Conservation (phyloP, 2,113 vertebrate genomes). For the Heptranchias perlo region DNA sequence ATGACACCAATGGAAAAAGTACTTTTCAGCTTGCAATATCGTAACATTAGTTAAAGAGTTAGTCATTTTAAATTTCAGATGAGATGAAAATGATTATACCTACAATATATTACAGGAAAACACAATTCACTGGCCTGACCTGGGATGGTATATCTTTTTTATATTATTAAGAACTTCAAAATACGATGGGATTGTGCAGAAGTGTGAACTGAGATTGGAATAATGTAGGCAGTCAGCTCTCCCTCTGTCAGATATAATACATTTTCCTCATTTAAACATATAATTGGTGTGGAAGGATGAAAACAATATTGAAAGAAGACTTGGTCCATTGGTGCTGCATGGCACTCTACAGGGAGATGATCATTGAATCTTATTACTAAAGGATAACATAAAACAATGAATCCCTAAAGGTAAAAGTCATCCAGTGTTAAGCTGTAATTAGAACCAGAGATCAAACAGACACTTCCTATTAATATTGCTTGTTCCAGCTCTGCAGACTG, state of each 20-base stretch:
- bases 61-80: neutral
- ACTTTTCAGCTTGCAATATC: neutral
- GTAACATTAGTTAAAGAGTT: neutral
- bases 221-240: neutral
- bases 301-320: neutral
- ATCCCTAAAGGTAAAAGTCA: neutral
- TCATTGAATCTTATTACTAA: neutral
- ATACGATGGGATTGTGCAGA: neutral
- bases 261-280: neutral
- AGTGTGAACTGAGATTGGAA: neutral
- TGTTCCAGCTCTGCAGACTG: neutral
- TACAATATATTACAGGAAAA: neutral
- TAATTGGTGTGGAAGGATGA: neutral
- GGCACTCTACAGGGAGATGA: neutral
- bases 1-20: slow-evolving; percentile 17
- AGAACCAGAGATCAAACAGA: neutral
- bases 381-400: neutral
- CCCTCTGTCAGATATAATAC: neutral
- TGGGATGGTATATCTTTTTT: neutral
- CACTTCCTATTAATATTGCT: neutral
- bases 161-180: neutral
- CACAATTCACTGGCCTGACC: neutral
- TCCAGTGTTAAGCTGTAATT: neutral
- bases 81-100: neutral
- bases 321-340: neutral